Evolutionary conservation across 37 sponge, comb jelly and placozoan species (phyloP).

Genomic region (Spongilla lacustris): DNA sequence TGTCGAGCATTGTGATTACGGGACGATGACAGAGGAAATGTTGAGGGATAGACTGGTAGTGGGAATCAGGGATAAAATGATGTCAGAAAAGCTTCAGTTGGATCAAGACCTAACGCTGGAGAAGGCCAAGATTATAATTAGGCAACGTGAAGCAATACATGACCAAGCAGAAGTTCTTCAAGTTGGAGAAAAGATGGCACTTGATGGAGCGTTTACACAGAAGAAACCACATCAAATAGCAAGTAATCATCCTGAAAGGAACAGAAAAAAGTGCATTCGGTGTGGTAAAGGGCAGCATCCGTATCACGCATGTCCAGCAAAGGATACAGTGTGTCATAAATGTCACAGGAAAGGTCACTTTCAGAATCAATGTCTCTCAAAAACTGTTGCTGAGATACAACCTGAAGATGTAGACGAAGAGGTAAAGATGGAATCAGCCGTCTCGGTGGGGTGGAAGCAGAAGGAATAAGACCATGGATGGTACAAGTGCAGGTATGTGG

Average conservation of each 20-base stretch:
- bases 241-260: too few species aligned
- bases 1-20: constrained; percentile 14
- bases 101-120: constrained; percentile 14
- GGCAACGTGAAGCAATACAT: constrained; percentile 7
- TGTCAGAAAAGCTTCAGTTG: constrained; percentile 26
- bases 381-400: neutral
- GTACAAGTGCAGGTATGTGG: neutral
- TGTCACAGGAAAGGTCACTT: constrained; percentile 11
- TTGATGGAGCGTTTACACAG: too few species aligned
- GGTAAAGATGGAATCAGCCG: neutral
- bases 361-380: neutral
- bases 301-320: neutral
- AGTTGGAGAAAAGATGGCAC: too few species aligned
- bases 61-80: neutral
- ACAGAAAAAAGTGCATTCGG: neutral
- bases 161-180: too few species aligned
- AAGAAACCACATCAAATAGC: too few species aligned
- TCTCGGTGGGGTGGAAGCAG: neutral
- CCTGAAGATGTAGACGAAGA: neutral
- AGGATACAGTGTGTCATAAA: neutral
- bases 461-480: too few species aligned
- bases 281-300: too few species aligned
- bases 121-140: neutral
- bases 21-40: constrained; percentile 20
- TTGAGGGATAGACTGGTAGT: constrained; percentile 12